Percentiles rank a stretch among this genome's conserved stretches.
These are phyloP conservation scores for Idaea dimidiata DNA, from an alignment of 2,888 invertebrate species.

Conservation along the genomic window DNA sequence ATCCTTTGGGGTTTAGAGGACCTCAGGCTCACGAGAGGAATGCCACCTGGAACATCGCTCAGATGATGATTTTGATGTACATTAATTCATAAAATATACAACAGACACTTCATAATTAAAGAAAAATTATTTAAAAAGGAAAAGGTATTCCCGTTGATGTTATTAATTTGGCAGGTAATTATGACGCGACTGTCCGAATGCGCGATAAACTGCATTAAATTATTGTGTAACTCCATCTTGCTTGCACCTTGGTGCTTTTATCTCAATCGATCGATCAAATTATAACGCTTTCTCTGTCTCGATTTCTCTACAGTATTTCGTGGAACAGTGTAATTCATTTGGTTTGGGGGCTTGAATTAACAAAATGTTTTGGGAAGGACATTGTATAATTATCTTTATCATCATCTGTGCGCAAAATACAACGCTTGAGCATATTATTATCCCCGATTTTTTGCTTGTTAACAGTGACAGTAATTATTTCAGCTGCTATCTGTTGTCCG, in stretches of 20 bases:
- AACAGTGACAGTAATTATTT: no score
- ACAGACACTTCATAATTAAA: no score
- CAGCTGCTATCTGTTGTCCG: no score
- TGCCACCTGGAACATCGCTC: no score
- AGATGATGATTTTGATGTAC: no score
- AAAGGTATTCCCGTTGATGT: not conserved
- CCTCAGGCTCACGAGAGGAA: no score
- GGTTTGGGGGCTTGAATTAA: not conserved
- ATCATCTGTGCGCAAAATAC: no score
- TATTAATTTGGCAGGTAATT: constrained; percentile 1
- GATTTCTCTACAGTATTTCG: not conserved
- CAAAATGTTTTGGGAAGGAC: not conserved
- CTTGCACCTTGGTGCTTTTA: not conserved
- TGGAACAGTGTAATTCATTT: not conserved
- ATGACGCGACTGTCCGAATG: not conserved
- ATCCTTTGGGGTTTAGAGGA: no score
- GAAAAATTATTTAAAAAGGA: not conserved
- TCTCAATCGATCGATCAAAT: constrained; percentile 1
- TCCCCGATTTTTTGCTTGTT: no score
- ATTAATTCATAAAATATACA: not conserved
- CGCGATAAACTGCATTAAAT: not conserved
- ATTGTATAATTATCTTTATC: not conserved
- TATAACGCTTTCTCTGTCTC: not conserved
- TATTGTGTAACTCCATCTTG: constrained; percentile 1
- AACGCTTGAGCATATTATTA: no score